phyloP scores from a whole-genome alignment of 2,888 invertebrate species.

The Caenorhabditis sp. region DNA sequence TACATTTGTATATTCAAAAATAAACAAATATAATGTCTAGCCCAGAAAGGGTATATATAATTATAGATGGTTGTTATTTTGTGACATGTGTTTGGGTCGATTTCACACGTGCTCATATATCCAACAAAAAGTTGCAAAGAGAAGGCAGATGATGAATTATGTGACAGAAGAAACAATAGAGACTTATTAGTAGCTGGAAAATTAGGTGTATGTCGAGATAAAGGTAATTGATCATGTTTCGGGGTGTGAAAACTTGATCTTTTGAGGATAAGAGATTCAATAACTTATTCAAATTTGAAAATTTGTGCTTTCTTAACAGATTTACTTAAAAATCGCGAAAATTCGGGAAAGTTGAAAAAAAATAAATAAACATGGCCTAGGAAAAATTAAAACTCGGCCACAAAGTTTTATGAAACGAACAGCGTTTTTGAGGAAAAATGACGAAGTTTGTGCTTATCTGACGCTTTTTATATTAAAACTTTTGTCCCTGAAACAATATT shows the following conservation, averaged over 20 bases:
- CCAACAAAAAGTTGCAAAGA: not conserved
- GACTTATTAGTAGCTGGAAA: not conserved
- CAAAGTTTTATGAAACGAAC: conserved; percentile 17
- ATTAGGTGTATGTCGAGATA: not conserved
- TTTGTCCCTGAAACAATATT: too few relatives aligned
- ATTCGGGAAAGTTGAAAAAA: conserved; percentile 1
- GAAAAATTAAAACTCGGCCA: conserved; percentile 1
- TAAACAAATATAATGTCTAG: not conserved
- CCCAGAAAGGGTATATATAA: not conserved
- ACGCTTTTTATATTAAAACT: too few relatives aligned
- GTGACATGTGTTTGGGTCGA: not conserved
- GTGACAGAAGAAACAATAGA: not conserved
- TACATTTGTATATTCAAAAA: too few relatives aligned
- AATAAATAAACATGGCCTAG: not conserved
- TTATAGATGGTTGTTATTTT: not conserved
- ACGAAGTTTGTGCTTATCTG: too few relatives aligned
- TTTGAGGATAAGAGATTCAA: too few relatives aligned
- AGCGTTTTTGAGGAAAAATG: not conserved
- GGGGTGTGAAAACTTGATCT: not conserved
- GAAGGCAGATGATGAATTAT: not conserved
- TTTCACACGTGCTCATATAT: not conserved
- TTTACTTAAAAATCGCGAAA: too few relatives aligned
- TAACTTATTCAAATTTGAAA: too few relatives aligned
- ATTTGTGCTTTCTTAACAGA: too few relatives aligned
- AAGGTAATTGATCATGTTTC: not conserved